These are phyloP conservation scores for Sarcoramphus papa DNA, from an alignment of 2,797 vertebrate species.

Conservation along the genomic window DNA sequence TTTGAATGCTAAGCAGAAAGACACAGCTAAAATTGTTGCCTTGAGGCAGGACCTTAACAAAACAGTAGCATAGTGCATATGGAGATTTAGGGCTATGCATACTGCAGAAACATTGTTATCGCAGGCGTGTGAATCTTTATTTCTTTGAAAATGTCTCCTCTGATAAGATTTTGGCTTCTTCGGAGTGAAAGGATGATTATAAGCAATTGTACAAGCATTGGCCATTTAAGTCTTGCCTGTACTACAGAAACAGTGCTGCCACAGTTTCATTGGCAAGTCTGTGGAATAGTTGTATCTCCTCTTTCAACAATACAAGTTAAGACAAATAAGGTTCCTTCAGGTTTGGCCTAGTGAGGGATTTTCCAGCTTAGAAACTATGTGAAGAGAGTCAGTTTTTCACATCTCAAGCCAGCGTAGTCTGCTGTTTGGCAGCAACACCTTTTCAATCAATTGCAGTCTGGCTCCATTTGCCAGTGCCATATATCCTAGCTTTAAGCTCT, in stretches of 20 bases:
- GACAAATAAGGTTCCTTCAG: neutral
- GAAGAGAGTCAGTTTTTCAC: neutral
- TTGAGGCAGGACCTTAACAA: neutral
- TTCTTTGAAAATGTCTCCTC: neutral
- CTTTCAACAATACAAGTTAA: neutral
- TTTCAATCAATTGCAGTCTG: neutral
- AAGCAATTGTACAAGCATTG: neutral
- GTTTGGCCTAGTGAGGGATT: neutral
- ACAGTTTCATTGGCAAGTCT: neutral
- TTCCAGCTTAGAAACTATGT: neutral
- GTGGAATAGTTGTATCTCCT: neutral
- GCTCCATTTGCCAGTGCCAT: neutral
- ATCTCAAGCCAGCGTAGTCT: neutral
- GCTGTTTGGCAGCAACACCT: neutral
- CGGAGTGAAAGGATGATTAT: neutral
- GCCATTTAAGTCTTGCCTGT: neutral
- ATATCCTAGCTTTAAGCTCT: neutral
- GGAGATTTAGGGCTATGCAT: neutral
- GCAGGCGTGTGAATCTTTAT: neutral
- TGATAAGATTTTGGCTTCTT: neutral
- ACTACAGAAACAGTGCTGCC: neutral
- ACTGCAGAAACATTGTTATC: neutral
- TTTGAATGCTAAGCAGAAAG: neutral
- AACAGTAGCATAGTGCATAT: neutral
- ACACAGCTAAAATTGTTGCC: neutral